Evolutionary conservation across 2,888 invertebrate genomes (phyloP).

Genomic region (Drosophila meridiana): DNA sequence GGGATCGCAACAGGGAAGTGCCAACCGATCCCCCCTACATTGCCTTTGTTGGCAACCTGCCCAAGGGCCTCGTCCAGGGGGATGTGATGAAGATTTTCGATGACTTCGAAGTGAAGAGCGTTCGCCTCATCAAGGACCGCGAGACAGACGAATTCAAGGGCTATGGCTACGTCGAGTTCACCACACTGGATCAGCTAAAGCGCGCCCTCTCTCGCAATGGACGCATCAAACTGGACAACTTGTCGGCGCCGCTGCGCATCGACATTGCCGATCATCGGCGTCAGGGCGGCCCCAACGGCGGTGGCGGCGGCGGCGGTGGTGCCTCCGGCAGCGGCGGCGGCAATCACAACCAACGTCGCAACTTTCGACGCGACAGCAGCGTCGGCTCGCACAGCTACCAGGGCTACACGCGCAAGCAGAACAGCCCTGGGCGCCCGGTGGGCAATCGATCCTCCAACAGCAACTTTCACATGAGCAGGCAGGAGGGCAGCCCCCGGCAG

Average conservation of each 20-base stretch:
- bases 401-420: conserved; percentile 28
- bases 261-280: conserved; percentile 94
- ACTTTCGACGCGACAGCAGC: conserved; percentile 54
- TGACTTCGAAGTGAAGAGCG: conserved; percentile 89
- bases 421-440: conserved; percentile 21
- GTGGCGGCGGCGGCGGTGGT: conserved; percentile 21
- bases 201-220: conserved; percentile 93
- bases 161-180: conserved; percentile 98
- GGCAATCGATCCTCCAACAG: conserved; percentile 39
- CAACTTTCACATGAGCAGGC: conserved; percentile 18
- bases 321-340: conserved; percentile 23
- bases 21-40: conserved; percentile 96
- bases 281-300: conserved; percentile 66
- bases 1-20: conserved; percentile 86
- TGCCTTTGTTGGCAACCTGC: conserved; percentile 97
- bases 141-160: conserved; percentile 98
- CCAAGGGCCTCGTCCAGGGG: conserved; percentile 95
- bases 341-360: conserved; percentile 50
- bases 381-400: conserved; percentile 39
- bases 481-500: conserved; percentile 27
- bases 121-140: conserved; percentile 96
- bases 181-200: conserved; percentile 91
- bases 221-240: conserved; percentile 90
- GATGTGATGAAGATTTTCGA: conserved; percentile 95
- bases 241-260: conserved; percentile 89